phyloP scores from a whole-genome alignment of 2,888 invertebrate species.

The Agonum fuliginosum region DNA sequence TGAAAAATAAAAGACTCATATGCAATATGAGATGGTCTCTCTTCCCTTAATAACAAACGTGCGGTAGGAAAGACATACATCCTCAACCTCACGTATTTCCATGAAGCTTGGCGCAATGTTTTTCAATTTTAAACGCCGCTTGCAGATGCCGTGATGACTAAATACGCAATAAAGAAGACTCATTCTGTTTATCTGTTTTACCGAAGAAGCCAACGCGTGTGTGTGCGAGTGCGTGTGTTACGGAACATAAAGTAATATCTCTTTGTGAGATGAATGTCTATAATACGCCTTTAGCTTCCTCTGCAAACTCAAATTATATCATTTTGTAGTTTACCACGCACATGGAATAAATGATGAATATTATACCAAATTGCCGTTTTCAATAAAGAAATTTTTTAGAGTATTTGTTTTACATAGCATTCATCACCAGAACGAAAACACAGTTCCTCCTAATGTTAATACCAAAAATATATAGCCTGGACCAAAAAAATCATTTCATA shows the following conservation, averaged over 20 bases:
- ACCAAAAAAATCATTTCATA: too few relatives aligned
- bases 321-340: conserved; percentile 21
- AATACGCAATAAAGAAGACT: conserved; percentile 69
- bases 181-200: conserved; percentile 56
- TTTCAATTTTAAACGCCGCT: conserved; percentile 70
- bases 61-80: conserved; percentile 21
- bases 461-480: too few relatives aligned
- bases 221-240: not conserved
- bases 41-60: conserved; percentile 33
- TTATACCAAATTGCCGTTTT: not conserved
- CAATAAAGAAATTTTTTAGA: not conserved
- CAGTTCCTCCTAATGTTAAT: too few relatives aligned
- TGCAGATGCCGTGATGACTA: conserved; percentile 69
- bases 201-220: not conserved
- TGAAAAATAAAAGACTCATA: conserved; percentile 13
- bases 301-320: conserved; percentile 45
- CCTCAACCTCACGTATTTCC: conserved; percentile 24
- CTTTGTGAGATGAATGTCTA: conserved; percentile 53
- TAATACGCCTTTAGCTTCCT: conserved; percentile 42
- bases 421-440: not conserved
- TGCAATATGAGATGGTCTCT: conserved; percentile 25
- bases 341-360: not conserved
- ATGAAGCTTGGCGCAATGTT: conserved; percentile 67
- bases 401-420: not conserved
- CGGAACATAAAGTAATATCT: conserved; percentile 52